A percentile compares a stretch with the other conserved stretches of the same genome.
Conservation (phyloP, 2,797 vertebrate species). For the Enteromius mattozi region DNA sequence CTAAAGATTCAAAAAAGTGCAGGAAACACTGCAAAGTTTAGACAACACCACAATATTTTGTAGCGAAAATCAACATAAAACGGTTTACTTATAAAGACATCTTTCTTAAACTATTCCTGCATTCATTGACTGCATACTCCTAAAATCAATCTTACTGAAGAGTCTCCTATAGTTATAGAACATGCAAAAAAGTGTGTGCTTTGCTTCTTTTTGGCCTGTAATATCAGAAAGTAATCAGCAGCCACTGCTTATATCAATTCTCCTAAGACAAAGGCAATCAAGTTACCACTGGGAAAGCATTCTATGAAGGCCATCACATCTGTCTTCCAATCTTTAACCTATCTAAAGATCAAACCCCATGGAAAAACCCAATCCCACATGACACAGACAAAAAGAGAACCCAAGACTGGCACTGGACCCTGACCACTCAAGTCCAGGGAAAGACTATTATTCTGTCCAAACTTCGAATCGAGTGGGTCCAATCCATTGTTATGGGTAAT, state of each 20-base stretch:
- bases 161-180: neutral
- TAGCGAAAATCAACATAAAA: neutral
- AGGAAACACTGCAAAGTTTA: neutral
- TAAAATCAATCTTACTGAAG: constrained; percentile 5
- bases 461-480: neutral
- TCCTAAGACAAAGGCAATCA: constrained; percentile 4
- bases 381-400: neutral
- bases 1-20: neutral
- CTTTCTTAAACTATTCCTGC: neutral
- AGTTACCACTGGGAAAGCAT: neutral
- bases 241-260: neutral
- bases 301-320: neutral
- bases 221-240: constrained; percentile 9
- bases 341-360: neutral
- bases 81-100: neutral
- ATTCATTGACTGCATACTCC: neutral
- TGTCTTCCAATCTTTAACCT: neutral
- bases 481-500: neutral
- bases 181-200: constrained; percentile 3
- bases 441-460: neutral
- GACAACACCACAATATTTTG: neutral
- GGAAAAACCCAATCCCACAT: neutral
- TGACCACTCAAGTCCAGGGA: neutral
- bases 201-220: neutral
- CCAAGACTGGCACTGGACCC: neutral